phyloP scores from a whole-genome alignment of 1,140 invertebrate species.

The Pentalonia nigronervosa region DNA sequence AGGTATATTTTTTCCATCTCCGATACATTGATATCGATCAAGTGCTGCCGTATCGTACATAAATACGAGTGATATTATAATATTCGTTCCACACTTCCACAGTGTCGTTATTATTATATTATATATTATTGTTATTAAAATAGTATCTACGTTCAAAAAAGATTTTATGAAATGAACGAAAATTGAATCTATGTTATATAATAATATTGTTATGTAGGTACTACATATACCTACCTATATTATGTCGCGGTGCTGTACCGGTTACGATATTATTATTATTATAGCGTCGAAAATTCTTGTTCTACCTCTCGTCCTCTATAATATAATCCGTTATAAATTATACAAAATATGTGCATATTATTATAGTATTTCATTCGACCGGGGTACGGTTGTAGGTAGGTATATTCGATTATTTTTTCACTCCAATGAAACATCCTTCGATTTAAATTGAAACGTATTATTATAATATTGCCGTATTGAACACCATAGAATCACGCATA shows the following conservation, averaged over 20 bases:
- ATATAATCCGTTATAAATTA: not conserved
- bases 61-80: not conserved
- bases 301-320: not conserved
- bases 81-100: not conserved
- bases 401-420: constrained; percentile 7
- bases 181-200: not conserved
- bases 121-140: not conserved
- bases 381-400: not conserved
- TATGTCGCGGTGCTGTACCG: not conserved
- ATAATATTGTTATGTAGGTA: not conserved
- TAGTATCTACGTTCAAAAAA: not conserved
- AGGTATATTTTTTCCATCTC: not conserved
- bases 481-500: not conserved
- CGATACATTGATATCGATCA: not conserved
- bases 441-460: not conserved
- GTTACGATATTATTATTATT: not conserved
- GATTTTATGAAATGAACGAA: not conserved
- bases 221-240: no score
- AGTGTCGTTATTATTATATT: not conserved
- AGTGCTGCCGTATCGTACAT: not conserved
- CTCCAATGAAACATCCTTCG: not conserved
- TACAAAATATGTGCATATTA: not conserved
- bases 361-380: not conserved
- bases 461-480: not conserved
- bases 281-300: not conserved